phyloP scores from a whole-genome alignment of 2,888 invertebrate genomes.

The Nephrotoma flavescens region DNA sequence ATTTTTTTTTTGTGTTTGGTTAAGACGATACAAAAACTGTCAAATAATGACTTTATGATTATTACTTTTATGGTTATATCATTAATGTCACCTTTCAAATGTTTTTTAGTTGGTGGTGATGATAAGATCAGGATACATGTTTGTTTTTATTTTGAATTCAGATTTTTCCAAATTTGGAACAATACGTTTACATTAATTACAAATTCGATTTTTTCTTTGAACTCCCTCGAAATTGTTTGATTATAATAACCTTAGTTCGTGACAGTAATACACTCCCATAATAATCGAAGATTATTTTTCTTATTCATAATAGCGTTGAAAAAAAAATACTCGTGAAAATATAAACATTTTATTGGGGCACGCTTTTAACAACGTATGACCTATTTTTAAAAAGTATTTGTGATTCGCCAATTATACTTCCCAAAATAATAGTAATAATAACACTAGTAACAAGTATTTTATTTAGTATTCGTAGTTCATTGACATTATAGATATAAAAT shows the following conservation, averaged over 20 bases:
- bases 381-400: background rate
- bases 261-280: too few relatives aligned
- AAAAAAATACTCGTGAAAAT: too few relatives aligned
- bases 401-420: background rate
- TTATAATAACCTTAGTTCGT: background rate
- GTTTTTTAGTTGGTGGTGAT: background rate
- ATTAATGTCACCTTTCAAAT: background rate
- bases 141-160: background rate
- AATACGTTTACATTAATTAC: background rate
- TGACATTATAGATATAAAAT: background rate
- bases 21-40: background rate
- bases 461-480: background rate
- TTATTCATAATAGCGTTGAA: too few relatives aligned
- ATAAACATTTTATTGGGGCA: too few relatives aligned
- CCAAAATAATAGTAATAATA: background rate
- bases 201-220: background rate
- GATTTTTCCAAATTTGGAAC: background rate
- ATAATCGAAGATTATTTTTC: too few relatives aligned
- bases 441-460: background rate
- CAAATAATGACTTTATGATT: background rate
- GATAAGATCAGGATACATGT: background rate
- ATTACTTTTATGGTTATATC: background rate
- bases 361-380: background rate
- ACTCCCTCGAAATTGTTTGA: background rate
- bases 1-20: background rate